Conservation (phyloP, 2,888 invertebrate species). For the Tiliacea citrago region DNA sequence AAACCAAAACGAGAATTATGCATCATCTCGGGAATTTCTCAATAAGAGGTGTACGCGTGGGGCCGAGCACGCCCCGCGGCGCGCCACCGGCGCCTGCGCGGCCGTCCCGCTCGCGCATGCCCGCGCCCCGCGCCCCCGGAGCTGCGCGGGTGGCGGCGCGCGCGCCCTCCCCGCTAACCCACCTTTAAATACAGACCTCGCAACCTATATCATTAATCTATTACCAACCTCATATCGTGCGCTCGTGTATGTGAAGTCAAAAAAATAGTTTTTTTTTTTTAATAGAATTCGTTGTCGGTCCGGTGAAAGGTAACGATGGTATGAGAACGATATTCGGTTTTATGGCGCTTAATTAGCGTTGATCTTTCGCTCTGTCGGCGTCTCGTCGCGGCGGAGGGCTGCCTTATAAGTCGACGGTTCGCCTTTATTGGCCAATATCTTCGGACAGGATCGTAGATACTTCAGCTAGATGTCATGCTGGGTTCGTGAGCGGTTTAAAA, state of each 20-base stretch:
- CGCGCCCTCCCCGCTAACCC: constrained; percentile 72
- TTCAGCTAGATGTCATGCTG: constrained; percentile 80
- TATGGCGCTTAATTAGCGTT: constrained; percentile 89
- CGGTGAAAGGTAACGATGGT: constrained; percentile 86
- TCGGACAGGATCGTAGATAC: constrained; percentile 79
- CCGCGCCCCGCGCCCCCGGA: constrained; percentile 68
- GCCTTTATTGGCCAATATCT: constrained; percentile 84
- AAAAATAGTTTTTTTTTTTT: constrained; percentile 67
- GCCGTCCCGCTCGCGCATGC: constrained; percentile 72
- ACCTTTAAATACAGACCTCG: constrained; percentile 84
- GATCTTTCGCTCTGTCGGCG: constrained; percentile 83
- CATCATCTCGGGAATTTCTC: constrained; percentile 90
- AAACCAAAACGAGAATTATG: constrained; percentile 88
- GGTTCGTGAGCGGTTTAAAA: constrained; percentile 71
- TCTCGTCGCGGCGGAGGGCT: constrained; percentile 73
- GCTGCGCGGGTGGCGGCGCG: constrained; percentile 73
- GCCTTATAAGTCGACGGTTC: constrained; percentile 78
- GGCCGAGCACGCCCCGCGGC: constrained; percentile 77
- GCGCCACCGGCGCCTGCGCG: constrained; percentile 69
- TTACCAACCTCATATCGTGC: constrained; percentile 83
- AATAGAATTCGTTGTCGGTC: constrained; percentile 79
- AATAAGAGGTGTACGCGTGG: constrained; percentile 89
- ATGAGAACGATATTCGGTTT: constrained; percentile 86
- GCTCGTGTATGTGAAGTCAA: constrained; percentile 80
- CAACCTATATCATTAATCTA: constrained; percentile 90